phyloP scores from a whole-genome alignment of 2,888 invertebrate genomes.

The Cyclophora albipunctata region DNA sequence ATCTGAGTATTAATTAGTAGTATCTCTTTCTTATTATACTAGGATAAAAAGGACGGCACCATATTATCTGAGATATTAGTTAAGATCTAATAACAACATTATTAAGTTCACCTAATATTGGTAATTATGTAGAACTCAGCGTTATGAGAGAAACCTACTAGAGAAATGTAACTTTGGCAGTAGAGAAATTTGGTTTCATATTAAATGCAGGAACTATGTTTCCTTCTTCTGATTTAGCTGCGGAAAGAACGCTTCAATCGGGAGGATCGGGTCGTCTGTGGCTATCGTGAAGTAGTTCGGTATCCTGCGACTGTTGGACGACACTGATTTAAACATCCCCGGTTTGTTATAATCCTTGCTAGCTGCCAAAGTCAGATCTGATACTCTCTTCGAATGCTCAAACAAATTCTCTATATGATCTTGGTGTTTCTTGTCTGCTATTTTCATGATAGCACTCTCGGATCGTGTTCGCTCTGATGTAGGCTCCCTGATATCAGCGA shows the following conservation, averaged over 20 bases:
- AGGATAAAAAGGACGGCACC: too few relatives aligned
- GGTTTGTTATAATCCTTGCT: constrained; percentile 83
- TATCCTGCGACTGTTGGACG: constrained; percentile 77
- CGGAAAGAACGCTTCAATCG: constrained; percentile 87
- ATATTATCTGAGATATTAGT: too few relatives aligned
- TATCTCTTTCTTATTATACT: too few relatives aligned
- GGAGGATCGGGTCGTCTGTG: constrained; percentile 86
- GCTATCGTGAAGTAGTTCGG: constrained; percentile 83
- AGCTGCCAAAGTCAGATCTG: constrained; percentile 82
- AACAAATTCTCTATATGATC: constrained; percentile 60
- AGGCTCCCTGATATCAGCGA: constrained; percentile 45
- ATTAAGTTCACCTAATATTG: too few relatives aligned
- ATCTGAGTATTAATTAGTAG: too few relatives aligned
- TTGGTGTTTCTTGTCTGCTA: constrained; percentile 68
- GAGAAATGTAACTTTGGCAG: constrained; percentile 54
- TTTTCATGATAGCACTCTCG: constrained; percentile 75
- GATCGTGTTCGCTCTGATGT: constrained; percentile 66
- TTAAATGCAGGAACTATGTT: constrained; percentile 49
- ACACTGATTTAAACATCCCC: constrained; percentile 81
- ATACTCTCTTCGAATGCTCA: constrained; percentile 80
- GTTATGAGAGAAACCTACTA: too few relatives aligned
- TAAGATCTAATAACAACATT: too few relatives aligned
- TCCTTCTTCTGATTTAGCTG: constrained; percentile 79
- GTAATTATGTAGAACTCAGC: too few relatives aligned
- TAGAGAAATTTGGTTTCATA: constrained; percentile 58